Conservation (phyloP, 2,113 vertebrate genomes). For the Nematolebias whitei region DNA sequence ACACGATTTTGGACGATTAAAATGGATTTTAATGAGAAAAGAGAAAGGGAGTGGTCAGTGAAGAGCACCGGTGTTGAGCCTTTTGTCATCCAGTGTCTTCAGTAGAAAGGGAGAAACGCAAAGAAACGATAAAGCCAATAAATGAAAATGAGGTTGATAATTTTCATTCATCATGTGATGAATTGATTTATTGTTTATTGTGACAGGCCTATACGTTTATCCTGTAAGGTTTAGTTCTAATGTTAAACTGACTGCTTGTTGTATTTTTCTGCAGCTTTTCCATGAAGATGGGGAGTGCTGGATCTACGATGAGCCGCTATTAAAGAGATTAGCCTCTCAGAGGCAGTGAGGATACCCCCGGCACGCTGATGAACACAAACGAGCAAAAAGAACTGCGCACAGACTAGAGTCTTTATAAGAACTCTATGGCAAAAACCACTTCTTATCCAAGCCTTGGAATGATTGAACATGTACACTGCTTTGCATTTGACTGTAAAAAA, state of each 20-base stretch:
- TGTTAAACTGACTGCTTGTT: slow-evolving; percentile 4
- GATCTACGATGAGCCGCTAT: slow-evolving; percentile 95
- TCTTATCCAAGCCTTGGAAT: slow-evolving; percentile 79
- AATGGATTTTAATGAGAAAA: too few species aligned
- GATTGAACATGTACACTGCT: slow-evolving; percentile 78
- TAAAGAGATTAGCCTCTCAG: slow-evolving; percentile 88
- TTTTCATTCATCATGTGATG: too few species aligned
- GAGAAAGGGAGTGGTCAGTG: too few species aligned
- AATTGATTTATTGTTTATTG: too few species aligned
- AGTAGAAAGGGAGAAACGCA: too few species aligned
- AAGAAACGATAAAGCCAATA: too few species aligned
- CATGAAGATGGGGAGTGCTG: slow-evolving; percentile 98
- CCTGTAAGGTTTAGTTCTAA: too few species aligned
- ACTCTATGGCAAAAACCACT: slow-evolving; percentile 78
- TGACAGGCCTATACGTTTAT: too few species aligned
- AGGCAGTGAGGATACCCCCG: slow-evolving; percentile 80
- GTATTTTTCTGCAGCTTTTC: slow-evolving; percentile 85
- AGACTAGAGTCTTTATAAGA: slow-evolving; percentile 79
- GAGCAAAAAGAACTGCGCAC: slow-evolving; percentile 62
- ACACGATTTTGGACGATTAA: too few species aligned
- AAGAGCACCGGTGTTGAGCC: too few species aligned
- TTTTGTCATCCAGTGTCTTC: too few species aligned
- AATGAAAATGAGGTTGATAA: too few species aligned
- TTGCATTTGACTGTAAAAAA: slow-evolving; percentile 77
- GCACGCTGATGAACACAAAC: slow-evolving; percentile 47